Conservation (phyloP, 1,140 invertebrate species). For the Laupala kohalensis region DNA sequence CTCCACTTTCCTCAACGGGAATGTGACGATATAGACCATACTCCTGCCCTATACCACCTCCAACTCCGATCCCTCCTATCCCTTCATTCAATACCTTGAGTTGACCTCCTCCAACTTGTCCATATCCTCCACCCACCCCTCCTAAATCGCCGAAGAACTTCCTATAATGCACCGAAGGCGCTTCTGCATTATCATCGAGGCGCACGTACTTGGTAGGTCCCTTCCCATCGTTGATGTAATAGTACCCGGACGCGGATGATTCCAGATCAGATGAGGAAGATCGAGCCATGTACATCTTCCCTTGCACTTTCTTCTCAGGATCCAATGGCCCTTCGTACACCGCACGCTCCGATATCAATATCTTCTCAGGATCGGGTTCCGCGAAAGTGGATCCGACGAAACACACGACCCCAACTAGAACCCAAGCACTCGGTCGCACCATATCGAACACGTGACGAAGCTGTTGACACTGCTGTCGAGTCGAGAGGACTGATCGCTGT, state of each 20-base stretch:
- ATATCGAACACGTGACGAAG: not conserved
- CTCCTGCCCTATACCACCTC: not conserved
- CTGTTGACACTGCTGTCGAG: not conserved
- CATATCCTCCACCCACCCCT: not conserved
- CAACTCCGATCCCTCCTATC: not conserved
- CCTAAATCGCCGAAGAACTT: not conserved
- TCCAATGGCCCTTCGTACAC: slow-evolving; percentile 3
- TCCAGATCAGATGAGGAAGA: slow-evolving; percentile 26
- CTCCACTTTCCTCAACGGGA: no score
- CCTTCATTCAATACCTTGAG: not conserved
- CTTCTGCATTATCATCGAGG: slow-evolving; percentile 28
- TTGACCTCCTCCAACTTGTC: not conserved
- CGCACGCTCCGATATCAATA: not conserved
- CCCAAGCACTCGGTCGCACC: no score
- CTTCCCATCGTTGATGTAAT: slow-evolving; percentile 34
- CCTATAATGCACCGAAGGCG: not conserved
- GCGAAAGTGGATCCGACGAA: not conserved
- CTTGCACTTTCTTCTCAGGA: slow-evolving; percentile 4
- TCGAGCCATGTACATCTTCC: slow-evolving; percentile 22
- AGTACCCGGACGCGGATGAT: slow-evolving; percentile 35
- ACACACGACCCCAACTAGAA: not conserved
- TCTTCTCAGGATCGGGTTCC: not conserved
- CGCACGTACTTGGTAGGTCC: slow-evolving; percentile 31
- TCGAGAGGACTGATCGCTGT: not conserved
- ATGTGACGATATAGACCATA: no score